Conservation (phyloP, 2,888 invertebrate species). For the Cosmia trapezina region DNA sequence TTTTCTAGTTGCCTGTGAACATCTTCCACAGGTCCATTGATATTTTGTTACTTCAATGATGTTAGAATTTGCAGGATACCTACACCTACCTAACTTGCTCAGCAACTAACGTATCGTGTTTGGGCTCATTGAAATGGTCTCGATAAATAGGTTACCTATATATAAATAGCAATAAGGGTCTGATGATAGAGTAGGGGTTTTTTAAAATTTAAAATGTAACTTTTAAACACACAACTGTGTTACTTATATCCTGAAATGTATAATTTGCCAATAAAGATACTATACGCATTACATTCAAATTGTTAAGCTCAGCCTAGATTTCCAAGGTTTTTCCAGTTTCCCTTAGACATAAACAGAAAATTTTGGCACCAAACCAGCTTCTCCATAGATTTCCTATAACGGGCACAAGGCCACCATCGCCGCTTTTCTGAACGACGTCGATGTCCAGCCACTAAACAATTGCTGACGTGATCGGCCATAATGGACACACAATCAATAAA, state of each 20-base stretch:
- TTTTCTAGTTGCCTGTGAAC: too few species aligned
- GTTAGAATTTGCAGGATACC: too few species aligned
- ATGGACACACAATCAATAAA: conserved; percentile 24
- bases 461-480: conserved; percentile 34
- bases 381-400: conserved; percentile 42
- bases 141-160: too few species aligned
- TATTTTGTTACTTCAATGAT: too few species aligned
- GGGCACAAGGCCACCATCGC: conserved; percentile 46
- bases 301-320: neutral
- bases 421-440: conserved; percentile 30
- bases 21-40: too few species aligned
- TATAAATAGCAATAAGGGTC: too few species aligned
- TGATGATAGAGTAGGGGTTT: too few species aligned
- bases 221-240: neutral
- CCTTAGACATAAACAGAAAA: conserved; percentile 3
- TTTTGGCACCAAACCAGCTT: conserved; percentile 54
- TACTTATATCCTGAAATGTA: neutral
- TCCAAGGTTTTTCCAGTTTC: conserved; percentile 7
- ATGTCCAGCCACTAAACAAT: conserved; percentile 39
- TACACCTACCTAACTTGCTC: too few species aligned
- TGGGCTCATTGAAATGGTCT: too few species aligned
- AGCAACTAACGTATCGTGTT: too few species aligned
- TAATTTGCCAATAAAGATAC: neutral
- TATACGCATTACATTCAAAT: neutral
- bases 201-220: too few species aligned